Evolutionary conservation across 2,113 vertebrate genomes (phyloP).

Genomic region (Phrynosoma blainvillii): DNA sequence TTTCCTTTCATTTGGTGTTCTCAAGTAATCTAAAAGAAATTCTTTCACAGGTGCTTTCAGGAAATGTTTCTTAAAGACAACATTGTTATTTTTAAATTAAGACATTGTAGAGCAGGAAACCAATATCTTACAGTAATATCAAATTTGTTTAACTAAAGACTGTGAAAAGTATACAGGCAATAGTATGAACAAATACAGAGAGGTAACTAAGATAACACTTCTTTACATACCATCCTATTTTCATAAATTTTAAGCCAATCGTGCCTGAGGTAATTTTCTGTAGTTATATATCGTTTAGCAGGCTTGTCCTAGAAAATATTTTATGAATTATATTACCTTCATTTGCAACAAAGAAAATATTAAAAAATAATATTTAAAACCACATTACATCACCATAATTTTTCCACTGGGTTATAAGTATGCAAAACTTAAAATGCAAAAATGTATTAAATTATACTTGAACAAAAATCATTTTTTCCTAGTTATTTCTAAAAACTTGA

Average conservation of each 20-base stretch:
- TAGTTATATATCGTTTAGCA: slow-evolving; percentile 28
- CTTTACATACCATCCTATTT: slow-evolving; percentile 34
- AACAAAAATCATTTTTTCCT: slow-evolving; percentile 41
- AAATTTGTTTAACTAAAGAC: slow-evolving; percentile 18
- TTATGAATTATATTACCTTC: slow-evolving; percentile 58
- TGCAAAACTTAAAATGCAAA: slow-evolving; percentile 58
- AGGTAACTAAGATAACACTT: slow-evolving; percentile 35
- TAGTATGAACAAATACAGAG: slow-evolving; percentile 6
- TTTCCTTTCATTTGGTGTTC: not conserved
- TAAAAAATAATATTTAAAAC: slow-evolving; percentile 38
- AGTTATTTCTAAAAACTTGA: slow-evolving; percentile 43
- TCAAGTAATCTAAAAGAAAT: slow-evolving; percentile 4
- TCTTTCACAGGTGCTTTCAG: slow-evolving; percentile 30
- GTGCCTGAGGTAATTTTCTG: slow-evolving; percentile 47
- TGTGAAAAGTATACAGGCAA: slow-evolving; percentile 7
- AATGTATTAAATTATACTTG: slow-evolving; percentile 51
- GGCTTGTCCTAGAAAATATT: slow-evolving; percentile 50
- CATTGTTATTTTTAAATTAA: slow-evolving; percentile 24
- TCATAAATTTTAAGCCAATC: slow-evolving; percentile 47
- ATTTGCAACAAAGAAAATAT: slow-evolving; percentile 55
- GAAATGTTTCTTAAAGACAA: not conserved
- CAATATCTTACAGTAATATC: not conserved
- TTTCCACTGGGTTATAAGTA: slow-evolving; percentile 49
- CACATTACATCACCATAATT: slow-evolving; percentile 49
- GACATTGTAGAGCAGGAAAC: not conserved